Percentiles rank a stretch among this genome's conserved stretches.
Evolutionary conservation across 2,113 vertebrate genomes (phyloP).

Genomic region (Protobothrops mucrosquamatus): DNA sequence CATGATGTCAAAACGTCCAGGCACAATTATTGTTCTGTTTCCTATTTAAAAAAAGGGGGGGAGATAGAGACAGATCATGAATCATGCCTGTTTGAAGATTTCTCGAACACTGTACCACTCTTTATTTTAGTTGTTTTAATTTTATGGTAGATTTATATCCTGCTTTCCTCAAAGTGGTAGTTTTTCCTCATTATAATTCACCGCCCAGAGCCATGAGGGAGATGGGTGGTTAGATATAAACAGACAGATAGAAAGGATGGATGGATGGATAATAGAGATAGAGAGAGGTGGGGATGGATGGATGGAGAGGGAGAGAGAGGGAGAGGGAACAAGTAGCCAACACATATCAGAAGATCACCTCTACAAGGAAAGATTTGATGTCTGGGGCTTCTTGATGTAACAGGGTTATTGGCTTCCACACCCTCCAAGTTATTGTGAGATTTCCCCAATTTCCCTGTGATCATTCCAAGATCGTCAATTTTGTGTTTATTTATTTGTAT

Average conservation of each 20-base stretch:
- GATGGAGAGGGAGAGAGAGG: no score
- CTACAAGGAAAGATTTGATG: neutral
- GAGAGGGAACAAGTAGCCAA: neutral
- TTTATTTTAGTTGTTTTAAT: neutral
- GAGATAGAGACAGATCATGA: no score
- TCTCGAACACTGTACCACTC: accelerated
- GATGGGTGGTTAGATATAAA: neutral
- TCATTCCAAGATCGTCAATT: neutral
- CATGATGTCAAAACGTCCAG: constrained; percentile 11
- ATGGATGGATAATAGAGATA: no score
- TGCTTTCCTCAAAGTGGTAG: neutral
- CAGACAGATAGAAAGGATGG: no score
- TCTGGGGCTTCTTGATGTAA: neutral
- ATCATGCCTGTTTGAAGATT: neutral
- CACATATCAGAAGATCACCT: neutral
- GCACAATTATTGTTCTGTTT: neutral
- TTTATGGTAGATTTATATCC: neutral
- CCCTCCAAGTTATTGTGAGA: neutral
- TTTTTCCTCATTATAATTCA: neutral
- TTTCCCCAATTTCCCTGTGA: neutral
- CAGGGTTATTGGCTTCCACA: neutral
- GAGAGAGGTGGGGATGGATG: no score
- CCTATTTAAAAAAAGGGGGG: neutral
- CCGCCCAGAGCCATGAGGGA: neutral
- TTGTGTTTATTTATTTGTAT: neutral